Evolutionary conservation across 2,797 vertebrate genomes (phyloP), one percentile per base, ranked within the genome.

Genomic region (Harpagifer antarcticus): DNA sequence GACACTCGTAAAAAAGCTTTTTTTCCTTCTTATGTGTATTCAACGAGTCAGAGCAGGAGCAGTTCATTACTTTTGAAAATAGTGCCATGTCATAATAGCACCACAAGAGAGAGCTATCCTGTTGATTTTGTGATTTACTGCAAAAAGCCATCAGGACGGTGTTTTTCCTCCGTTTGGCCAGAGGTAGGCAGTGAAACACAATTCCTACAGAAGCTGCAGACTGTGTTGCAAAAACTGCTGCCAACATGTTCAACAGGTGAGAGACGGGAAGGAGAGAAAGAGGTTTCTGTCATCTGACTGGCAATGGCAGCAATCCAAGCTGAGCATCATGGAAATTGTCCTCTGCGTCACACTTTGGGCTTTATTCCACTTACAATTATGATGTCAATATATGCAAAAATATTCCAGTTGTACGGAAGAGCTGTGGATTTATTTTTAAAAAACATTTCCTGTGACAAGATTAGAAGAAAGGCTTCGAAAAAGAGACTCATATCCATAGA

Each of bases 231-330:
- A 20, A 27, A 43, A 54, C 53, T 50, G 56, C 42, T 50, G 42
- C 17, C 40, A 42, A 48, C 47, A 58, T 58, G 76, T 59, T 17
- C 19, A 88, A 77, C 62, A 86, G 79, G 81, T 84, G 75, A 68
- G 50, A 65, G 42, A 12, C 17, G 37, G 1, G 48, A 40, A 31
- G 31, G 52, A 27, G 23, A 47, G 33, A 37, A 4, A 63, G 50
- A 65, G 1, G 59, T 66, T 50, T 63, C 11, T 1, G 3, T 54
- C 58, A 71, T 60, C 14, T 61, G 19, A 10, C 17, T 53, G 17
- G 0, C 17, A 48, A 31, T 70, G 45, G 47, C 13, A 72, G 15
- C 44, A 11, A 43, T 45, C 27, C 63, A 72, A 19, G 2, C 9
- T 20, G 16, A 62, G 3, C 52, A 31, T 37, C 58, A 70, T 54